Percentiles rank a stretch among this genome's conserved stretches.
phyloP scores from a whole-genome alignment of 2,113 vertebrate genomes.

The Varanus salvator region DNA sequence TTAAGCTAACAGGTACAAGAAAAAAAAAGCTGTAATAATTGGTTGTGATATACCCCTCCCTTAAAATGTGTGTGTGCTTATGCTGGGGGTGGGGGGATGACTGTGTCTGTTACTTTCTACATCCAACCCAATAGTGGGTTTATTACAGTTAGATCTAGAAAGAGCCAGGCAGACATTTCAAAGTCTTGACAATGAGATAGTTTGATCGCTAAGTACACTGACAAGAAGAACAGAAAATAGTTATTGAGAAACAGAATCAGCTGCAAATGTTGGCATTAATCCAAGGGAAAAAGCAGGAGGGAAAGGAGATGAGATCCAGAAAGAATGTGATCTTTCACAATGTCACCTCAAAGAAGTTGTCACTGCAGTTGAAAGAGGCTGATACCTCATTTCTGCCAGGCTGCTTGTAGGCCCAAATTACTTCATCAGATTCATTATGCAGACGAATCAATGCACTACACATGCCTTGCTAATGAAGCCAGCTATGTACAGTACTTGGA shows the following conservation, averaged over 20 bases:
- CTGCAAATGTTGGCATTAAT: not conserved
- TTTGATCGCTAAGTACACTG: slow-evolving; percentile 9
- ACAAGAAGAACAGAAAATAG: slow-evolving; percentile 16
- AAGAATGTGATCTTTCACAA: slow-evolving; percentile 19
- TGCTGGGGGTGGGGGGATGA: not conserved
- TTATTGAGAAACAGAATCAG: slow-evolving; percentile 9
- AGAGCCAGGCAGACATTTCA: not conserved
- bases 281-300: not conserved
- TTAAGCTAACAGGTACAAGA: not conserved
- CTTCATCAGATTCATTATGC: not conserved
- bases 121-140: not conserved
- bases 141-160: not conserved
- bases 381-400: not conserved
- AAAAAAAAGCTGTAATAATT: not conserved
- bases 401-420: not conserved
- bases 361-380: not conserved
- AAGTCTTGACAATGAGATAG: slow-evolving; percentile 11
- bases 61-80: not conserved
- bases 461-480: not conserved
- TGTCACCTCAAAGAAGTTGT: slow-evolving; percentile 12
- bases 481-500: not conserved
- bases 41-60: not conserved
- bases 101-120: not conserved
- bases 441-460: not conserved
- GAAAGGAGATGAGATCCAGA: not conserved